These are phyloP conservation scores for Scomberomorus guttatus DNA, from an alignment of 2,797 vertebrate genomes.

Conservation along the genomic window DNA sequence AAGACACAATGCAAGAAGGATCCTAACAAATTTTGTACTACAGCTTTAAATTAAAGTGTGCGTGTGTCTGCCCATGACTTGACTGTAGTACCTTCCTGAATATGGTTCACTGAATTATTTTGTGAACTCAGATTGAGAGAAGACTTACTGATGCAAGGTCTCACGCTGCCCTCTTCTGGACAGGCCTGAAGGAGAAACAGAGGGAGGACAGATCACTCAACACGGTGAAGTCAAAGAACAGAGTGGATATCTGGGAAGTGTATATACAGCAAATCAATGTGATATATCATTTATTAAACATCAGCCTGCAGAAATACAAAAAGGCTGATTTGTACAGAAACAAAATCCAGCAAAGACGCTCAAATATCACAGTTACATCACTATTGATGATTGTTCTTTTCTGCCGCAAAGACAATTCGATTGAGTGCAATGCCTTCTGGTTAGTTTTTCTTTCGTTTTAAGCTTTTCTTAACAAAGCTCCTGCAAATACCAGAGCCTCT, in stretches of 20 bases:
- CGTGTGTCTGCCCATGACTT: not conserved
- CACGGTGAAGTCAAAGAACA: not conserved
- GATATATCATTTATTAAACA: not conserved
- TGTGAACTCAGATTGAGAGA: not conserved
- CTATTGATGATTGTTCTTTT: not conserved
- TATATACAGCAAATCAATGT: not conserved
- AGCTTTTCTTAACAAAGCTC: not conserved
- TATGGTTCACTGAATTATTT: not conserved
- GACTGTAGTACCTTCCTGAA: not conserved
- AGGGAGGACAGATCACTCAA: constrained; percentile 14
- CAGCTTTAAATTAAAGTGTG: not conserved
- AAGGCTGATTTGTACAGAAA: not conserved
- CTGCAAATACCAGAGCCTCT: constrained; percentile 19
- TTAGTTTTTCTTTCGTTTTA: not conserved
- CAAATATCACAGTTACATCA: not conserved
- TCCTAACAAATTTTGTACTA: not conserved
- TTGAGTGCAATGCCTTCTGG: not conserved
- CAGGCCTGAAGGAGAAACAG: constrained; percentile 76
- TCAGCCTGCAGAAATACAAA: not conserved
- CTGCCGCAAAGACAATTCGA: not conserved
- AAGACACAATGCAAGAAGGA: not conserved
- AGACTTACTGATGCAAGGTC: constrained; percentile 76
- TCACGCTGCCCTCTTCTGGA: constrained; percentile 85
- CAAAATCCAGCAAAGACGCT: not conserved
- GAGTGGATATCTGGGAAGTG: not conserved